Conservation (phyloP, 2,113 vertebrate genomes). For the Neogobius melanostomus region DNA sequence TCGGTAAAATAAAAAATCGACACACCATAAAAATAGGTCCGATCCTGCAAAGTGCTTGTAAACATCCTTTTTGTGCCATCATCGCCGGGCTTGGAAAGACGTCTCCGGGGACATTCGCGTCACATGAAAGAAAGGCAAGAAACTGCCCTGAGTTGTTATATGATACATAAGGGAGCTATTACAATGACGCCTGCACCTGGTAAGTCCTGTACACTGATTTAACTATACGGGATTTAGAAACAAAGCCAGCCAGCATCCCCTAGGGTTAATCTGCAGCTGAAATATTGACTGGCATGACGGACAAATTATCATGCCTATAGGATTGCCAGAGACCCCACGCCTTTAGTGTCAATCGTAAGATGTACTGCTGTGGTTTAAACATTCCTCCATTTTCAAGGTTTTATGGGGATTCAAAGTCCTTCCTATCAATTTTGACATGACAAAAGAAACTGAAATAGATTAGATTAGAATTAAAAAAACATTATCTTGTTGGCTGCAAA, state of each 20-base stretch:
- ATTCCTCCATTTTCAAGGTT: conserved; percentile 23
- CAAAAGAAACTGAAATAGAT: conserved; percentile 20
- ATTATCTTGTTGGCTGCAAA: too few species aligned
- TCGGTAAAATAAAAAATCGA: conserved; percentile 58
- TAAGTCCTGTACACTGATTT: conserved; percentile 21
- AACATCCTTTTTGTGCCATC: conserved; percentile 54
- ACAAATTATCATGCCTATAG: conserved; percentile 38
- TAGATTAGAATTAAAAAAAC: not conserved
- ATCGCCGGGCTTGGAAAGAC: conserved; percentile 21
- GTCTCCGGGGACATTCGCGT: conserved; percentile 36
- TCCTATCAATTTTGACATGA: not conserved
- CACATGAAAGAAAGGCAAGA: conserved; percentile 29
- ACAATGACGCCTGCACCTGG: conserved; percentile 27
- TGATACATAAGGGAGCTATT: conserved; percentile 39
- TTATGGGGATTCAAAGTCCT: conserved; percentile 31
- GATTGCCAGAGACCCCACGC: conserved; percentile 26
- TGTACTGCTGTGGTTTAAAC: conserved; percentile 11
- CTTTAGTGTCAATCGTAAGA: conserved; percentile 29
- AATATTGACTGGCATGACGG: conserved; percentile 32
- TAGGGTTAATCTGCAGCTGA: conserved; percentile 34
- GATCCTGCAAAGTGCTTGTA: conserved; percentile 59
- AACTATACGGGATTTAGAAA: conserved; percentile 15
- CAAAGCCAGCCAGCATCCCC: conserved; percentile 24
- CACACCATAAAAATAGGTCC: conserved; percentile 58
- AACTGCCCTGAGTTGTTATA: conserved; percentile 36